Evolutionary conservation across 35 echinoderm and acorn worm species (phyloP), one percentile per base, ranked within the genome.

Genomic region (Heliocidaris tuberculata): DNA sequence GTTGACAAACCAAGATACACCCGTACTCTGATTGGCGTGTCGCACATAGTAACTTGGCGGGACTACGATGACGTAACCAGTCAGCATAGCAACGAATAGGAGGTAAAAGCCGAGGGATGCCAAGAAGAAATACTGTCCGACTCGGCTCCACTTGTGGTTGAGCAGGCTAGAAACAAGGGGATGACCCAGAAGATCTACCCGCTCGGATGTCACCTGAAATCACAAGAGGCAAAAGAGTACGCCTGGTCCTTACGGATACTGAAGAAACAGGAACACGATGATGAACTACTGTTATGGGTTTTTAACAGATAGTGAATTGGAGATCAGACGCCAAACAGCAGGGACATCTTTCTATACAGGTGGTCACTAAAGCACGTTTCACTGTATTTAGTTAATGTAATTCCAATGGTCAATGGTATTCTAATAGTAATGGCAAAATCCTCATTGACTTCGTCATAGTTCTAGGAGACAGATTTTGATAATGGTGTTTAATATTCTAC

Each of bases 151-250:
- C 87, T 99, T 99, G 93, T 97, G 98, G 47, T 60, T 88, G 47
- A 97, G 95, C n/a, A 99, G 94, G 48, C 97, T 97, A 92, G 97
- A 95, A 27, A 96, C 96, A 24, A 99, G 92, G 70, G 98, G 98
- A 90, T 99, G 98, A 10, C 96, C 95, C 27, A 99, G 95, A n/a
- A 97, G 95, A 35, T 97, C 94, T 19, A 95, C 96, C 9, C 97
- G 89, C 61, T 97, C 96, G 6, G 96, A 85, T 27, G 92, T 96
- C 31, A 98, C 97, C 97, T 98, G 87, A 17, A 32, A 85, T 35
- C 0, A 2, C 8, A 32, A 32, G 47, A 47, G 86, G 29, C 86
- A 30, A 11, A 87, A 42, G 24, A 30, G 7, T 86, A 19, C 9
- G 31, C 21, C 15, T 56, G 52, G 15, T 29, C 21, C 21, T 86